Base-by-base conservation (phyloP, 2,888 invertebrate species). In the Geotrupes spiniger region DNA sequence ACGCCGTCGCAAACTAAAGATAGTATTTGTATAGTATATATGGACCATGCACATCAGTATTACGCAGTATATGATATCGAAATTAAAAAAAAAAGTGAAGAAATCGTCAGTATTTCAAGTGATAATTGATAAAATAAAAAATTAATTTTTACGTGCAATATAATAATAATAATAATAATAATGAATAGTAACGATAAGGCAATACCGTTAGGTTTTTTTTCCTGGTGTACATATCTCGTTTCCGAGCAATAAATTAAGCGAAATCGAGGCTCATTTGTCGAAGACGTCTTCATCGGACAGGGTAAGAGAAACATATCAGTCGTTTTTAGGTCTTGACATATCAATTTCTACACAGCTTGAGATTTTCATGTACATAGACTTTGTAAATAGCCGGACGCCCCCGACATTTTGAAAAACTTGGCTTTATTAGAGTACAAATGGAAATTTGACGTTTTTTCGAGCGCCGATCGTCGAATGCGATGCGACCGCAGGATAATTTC, bases 61-160 rank as follows among this genome's bases (percentile, higher is more conserved):
- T 70, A 69, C 61, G 53, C 60, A 41, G 31, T 15, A 36, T 44
- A 49, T 36, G 29, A 33, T 33, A 33, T 12, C 9, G 12, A 33
- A 10, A 10, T 33, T 10, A 38, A 21, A 14, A 36, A 12, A 36
- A 36, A 36, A 14, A 12, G 14, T 10, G 16, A 31, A 50, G 61
- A 63, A 65, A 65, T 63, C 54, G 66, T 65, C 71, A 71, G 71
- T 71, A 71, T 70, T 71, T 59, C 59, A 63, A 67, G 69, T 70
- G 69, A 69, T 60, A 60, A 21, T 56, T 56, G 66, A 67, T 62
- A 27, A 3, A 11, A 47, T 37, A 27, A 10, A 41, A 47, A 53
- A 53, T 12, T 25, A 37, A 37, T 40, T 36, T 53, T 44, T 42
- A 61, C 67, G 71, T 71, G 71, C 71, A 70, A 71, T 71, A 71